Evolutionary conservation across 1,140 invertebrate species (phyloP), one percentile per base, ranked within the genome.

Genomic region (Papilio glaucus): DNA sequence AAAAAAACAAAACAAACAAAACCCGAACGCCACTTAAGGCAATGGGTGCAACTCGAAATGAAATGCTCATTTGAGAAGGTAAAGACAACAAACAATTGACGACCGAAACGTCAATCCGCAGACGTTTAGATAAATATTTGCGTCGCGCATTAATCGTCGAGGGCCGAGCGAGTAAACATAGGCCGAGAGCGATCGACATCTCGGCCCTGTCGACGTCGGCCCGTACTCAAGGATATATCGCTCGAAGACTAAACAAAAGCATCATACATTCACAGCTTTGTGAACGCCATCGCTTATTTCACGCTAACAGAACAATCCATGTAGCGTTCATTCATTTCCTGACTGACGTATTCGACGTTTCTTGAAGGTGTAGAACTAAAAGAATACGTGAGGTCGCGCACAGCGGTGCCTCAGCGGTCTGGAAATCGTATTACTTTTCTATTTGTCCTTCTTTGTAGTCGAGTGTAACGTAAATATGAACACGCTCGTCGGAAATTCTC

Each of bases 1-100:
- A 73, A 74, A 81, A 81, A 77, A 76, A 72, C 53, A 78, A 77
- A 73, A 77, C 62, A 84, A 84, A 85, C 80, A 87, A 74, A 83
- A 73, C 83, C 81, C 78, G 73, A 85, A 90, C 78, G 86, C 88
- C 89, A 93, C 90, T 93, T 89, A 91, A 85, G 84, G 86, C 89
- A 86, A 87, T 86, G 89, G 85, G 87, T 88, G 88, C 88, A 84
- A 83, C 83, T 87, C 80, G 79, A 89, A 90, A 89, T 90, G 88
- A 92, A 90, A 91, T 87, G 88, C 87, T 90, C 90, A 86, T 91
- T 91, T 89, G 88, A 84, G 85, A 88, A 87, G 88, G 89, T 80
- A 91, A 90, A 87, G 89, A 90, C 88, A 91, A 93, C 88, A 93
- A 93, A 93, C 91, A 93, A 89, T 90, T 89, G 87, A 89, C 86